These are phyloP conservation scores for Stenodema calcarata DNA, from an alignment of 2,888 invertebrate genomes.

Conservation along the genomic window DNA sequence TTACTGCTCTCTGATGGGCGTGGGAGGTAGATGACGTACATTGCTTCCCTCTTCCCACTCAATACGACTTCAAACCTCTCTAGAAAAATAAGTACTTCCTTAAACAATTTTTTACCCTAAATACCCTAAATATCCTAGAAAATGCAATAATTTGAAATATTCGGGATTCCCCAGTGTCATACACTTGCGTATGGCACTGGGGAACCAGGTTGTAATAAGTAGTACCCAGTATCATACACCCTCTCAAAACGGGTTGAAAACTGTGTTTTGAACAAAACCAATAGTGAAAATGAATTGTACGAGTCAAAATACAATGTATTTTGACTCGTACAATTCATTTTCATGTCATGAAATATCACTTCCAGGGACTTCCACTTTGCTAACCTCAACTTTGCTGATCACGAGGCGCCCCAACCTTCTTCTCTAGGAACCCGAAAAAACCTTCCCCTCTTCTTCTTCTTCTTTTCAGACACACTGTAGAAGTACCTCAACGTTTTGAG, in stretches of 20 bases:
- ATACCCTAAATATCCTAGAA: not conserved
- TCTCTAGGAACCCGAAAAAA: not conserved
- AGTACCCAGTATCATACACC: conserved; percentile 26
- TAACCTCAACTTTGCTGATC: conserved; percentile 8
- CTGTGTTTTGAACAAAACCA: not conserved
- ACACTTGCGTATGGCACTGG: not conserved
- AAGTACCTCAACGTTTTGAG: conserved; percentile 2
- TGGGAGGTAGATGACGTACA: no score
- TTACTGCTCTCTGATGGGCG: no score
- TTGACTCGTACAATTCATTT: not conserved
- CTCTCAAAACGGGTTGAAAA: conserved; percentile 7
- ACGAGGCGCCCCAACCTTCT: not conserved
- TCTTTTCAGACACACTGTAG: conserved; percentile 3
- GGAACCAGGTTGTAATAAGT: not conserved
- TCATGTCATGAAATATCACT: not conserved
- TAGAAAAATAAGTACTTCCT: no score
- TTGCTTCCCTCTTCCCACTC: no score
- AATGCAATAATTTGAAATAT: conserved; percentile 18
- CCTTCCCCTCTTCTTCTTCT: not conserved
- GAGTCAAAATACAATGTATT: conserved; percentile 5
- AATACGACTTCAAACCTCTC: no score
- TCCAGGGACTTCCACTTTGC: not conserved
- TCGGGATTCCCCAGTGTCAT: no score
- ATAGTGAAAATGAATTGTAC: not conserved
- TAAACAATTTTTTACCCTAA: no score